Evolutionary conservation across 2,797 vertebrate genomes (phyloP).

Genomic region (Capromys pilorides): DNA sequence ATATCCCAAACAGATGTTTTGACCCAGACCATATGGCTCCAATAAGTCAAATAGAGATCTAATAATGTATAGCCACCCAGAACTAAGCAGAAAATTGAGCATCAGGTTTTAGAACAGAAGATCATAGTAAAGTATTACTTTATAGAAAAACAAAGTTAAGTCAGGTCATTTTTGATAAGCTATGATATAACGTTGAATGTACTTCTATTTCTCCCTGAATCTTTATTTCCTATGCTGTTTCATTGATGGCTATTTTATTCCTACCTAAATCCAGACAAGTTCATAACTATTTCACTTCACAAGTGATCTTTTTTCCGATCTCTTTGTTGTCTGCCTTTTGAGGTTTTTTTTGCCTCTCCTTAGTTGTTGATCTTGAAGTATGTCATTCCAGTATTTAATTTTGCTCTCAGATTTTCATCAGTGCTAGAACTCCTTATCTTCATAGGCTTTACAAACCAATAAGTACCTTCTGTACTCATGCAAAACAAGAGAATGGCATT

Average conservation of each 20-base stretch:
- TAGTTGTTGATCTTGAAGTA: conserved; percentile 44
- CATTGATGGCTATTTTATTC: neutral
- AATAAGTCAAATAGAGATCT: neutral
- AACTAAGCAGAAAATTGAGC: conserved; percentile 17
- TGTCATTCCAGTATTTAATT: neutral
- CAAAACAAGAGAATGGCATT: conserved; percentile 18
- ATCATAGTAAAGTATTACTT: neutral
- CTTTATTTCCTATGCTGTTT: neutral
- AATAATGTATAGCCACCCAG: neutral
- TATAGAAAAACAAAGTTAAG: neutral
- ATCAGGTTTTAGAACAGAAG: neutral
- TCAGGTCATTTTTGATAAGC: neutral
- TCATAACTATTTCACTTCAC: conserved; percentile 19
- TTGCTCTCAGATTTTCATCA: conserved; percentile 31
- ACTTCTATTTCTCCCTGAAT: neutral
- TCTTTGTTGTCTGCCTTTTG: conserved; percentile 31
- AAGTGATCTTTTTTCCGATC: conserved; percentile 11
- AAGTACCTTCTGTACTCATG: neutral
- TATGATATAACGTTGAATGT: neutral
- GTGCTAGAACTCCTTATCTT: neutral
- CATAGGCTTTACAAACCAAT: neutral
- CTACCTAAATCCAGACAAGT: neutral
- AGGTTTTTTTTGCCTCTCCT: neutral
- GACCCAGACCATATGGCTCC: neutral
- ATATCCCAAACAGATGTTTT: conserved; percentile 63